These are phyloP conservation scores for Sylvicapra grimmia DNA, from an alignment of 2,113 vertebrate species.

Conservation along the genomic window DNA sequence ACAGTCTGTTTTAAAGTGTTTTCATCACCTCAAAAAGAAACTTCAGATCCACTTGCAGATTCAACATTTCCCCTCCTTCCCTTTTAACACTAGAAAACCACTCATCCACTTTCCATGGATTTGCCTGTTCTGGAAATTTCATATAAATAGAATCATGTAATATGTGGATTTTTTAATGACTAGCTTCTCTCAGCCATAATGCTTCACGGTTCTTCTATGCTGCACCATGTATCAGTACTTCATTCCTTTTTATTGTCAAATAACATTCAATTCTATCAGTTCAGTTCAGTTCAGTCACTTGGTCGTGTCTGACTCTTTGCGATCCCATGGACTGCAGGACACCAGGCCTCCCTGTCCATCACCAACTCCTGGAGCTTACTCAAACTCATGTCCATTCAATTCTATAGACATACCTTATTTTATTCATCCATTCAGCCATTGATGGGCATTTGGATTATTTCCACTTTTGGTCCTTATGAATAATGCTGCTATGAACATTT, in stretches of 20 bases:
- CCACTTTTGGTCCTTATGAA: not conserved
- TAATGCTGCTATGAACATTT: not conserved
- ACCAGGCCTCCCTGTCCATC: not conserved
- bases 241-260: not conserved
- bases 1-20: not conserved
- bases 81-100: not conserved
- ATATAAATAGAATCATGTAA: not conserved
- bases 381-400: not conserved
- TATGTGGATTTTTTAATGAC: not conserved
- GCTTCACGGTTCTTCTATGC: not conserved
- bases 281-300: not conserved
- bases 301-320: not conserved
- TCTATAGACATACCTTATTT: not conserved
- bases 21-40: not conserved
- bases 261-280: not conserved
- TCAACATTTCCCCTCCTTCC: not conserved
- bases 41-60: not conserved
- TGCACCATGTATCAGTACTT: not conserved
- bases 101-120: not conserved
- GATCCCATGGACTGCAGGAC: not conserved
- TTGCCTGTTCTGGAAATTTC: not conserved
- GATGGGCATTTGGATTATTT: not conserved
- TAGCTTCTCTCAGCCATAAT: not conserved
- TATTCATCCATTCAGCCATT: not conserved
- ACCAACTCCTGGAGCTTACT: rapidly evolving